phyloP scores from a whole-genome alignment of 2,113 vertebrate species.

The Lepus americanus region DNA sequence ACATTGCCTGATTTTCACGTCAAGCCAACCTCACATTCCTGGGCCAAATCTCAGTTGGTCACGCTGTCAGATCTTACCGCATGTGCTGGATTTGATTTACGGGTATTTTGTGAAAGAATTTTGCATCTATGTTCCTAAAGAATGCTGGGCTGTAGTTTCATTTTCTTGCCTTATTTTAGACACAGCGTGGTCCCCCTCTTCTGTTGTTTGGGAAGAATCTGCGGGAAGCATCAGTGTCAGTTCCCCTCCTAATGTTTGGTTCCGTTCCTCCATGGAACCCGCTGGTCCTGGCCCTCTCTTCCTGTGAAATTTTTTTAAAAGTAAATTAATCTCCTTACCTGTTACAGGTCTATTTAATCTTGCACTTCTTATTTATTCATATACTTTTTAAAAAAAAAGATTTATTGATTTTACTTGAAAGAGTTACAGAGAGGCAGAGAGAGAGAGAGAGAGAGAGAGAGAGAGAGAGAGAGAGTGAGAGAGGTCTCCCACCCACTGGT shows the following conservation, averaged over 20 bases:
- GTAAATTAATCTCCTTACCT: not conserved
- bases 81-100: not conserved
- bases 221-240: slow-evolving; percentile 4
- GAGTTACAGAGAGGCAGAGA: too few relatives aligned
- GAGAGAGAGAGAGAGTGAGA: too few relatives aligned
- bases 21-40: not conserved
- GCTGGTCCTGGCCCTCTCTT: not conserved
- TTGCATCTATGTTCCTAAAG: not conserved
- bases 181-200: not conserved
- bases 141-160: not conserved
- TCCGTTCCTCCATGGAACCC: not conserved
- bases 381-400: not conserved
- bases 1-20: not conserved
- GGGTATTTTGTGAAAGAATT: not conserved
- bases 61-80: not conserved
- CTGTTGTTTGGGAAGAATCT: not conserved
- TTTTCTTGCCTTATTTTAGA: slow-evolving; percentile 23
- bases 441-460: too few relatives aligned
- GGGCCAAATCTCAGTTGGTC: not conserved
- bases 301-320: not conserved
- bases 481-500: too few relatives aligned
- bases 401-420: too few relatives aligned
- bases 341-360: not conserved
- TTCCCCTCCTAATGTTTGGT: not conserved
- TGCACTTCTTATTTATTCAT: not conserved